A percentile compares a stretch with the other conserved stretches of the same genome.
phyloP scores from a whole-genome alignment of 2,797 vertebrate genomes.

The Vultur gryphus region DNA sequence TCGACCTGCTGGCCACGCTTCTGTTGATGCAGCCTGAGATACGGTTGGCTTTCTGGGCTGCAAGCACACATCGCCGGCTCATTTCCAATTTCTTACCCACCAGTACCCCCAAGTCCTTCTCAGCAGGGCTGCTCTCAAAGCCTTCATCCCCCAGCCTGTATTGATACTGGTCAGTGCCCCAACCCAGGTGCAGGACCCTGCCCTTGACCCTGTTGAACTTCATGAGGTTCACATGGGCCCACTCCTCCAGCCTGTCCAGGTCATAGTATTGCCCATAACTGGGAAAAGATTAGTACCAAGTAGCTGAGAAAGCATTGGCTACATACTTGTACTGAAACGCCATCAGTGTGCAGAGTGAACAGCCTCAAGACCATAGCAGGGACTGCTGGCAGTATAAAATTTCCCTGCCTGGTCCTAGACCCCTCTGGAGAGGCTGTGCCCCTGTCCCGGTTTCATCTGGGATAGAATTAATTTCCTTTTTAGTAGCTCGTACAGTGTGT shows the following conservation, averaged over 20 bases:
- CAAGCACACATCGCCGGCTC: no score
- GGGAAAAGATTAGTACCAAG: neutral
- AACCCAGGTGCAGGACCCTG: neutral
- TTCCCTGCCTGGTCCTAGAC: neutral
- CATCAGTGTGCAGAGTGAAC: no score
- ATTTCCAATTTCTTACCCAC: no score
- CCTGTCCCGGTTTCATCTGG: no score
- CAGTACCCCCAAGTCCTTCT: neutral
- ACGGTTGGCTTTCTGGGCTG: no score
- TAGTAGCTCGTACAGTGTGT: no score
- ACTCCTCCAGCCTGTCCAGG: neutral
- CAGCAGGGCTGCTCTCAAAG: neutral
- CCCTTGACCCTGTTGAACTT: neutral
- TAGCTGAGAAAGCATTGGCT: neutral
- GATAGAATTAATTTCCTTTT: no score
- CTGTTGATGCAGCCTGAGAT: no score
- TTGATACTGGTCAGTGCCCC: neutral
- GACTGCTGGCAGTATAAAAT: neutral
- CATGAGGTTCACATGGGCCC: neutral
- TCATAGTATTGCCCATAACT: neutral
- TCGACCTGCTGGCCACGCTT: no score
- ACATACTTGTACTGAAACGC: neutral
- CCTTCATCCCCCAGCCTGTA: no score
- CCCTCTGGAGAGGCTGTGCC: no score
- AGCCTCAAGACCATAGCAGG: neutral